Conservation (phyloP, 2,797 vertebrate species). For the Silurus aristotelis region DNA sequence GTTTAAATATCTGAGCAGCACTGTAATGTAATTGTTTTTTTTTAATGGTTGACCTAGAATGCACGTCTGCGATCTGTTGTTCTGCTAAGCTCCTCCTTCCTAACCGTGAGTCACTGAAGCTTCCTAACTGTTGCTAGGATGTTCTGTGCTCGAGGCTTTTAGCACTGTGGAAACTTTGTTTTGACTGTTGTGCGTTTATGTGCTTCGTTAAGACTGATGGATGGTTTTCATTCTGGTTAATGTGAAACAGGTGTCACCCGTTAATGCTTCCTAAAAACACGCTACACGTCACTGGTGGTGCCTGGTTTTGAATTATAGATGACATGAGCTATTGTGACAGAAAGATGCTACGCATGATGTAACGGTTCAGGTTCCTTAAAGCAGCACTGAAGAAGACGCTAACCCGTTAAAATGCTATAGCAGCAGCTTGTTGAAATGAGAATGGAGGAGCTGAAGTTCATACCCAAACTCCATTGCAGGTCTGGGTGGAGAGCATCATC, state of each 20-base stretch:
- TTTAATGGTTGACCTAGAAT: background rate
- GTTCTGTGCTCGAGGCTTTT: slow-evolving; percentile 41
- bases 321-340: background rate
- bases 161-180: slow-evolving; percentile 48
- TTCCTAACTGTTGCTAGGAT: slow-evolving; percentile 51
- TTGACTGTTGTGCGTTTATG: slow-evolving; percentile 34
- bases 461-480: background rate
- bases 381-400: background rate
- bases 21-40: background rate
- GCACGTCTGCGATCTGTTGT: background rate
- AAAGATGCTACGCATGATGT: background rate
- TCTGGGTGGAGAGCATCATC: background rate
- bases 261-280: slow-evolving; percentile 15
- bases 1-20: background rate
- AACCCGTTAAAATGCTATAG: background rate
- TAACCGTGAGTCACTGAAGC: slow-evolving; percentile 32
- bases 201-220: slow-evolving; percentile 37
- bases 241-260: slow-evolving; percentile 47
- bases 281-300: slow-evolving; percentile 5
- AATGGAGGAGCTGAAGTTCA: background rate
- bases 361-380: background rate
- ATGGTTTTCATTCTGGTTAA: slow-evolving; percentile 32
- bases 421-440: background rate
- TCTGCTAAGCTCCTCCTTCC: slow-evolving; percentile 17
- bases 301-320: background rate